Evolutionary conservation across 2,113 vertebrate genomes (phyloP), one percentile per base, ranked within the genome.

Genomic region (Leucosticte australis): DNA sequence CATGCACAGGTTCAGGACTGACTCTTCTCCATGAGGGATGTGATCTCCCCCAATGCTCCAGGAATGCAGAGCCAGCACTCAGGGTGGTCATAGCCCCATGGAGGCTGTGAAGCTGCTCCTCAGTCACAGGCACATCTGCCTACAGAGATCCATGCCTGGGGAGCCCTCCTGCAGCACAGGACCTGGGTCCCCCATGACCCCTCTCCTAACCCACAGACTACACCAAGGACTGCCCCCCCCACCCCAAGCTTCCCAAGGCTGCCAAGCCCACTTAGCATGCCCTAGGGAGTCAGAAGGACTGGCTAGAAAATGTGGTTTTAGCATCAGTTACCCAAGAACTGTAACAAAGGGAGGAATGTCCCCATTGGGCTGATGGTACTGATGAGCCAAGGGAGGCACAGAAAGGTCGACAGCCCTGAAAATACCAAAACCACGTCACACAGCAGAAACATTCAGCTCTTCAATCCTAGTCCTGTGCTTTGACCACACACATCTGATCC

Each of bases 1-100:
- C 31, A 20, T n/a, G 9, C 12, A n/a, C 1, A 4, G 7, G 44
- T n/a, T 46, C 31, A n/a, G 0, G 1, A 21, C 17, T 2, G 15
- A 39, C 28, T 37, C 49, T 59, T 52, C 31, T 71, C 47, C 68
- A 16, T 1, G 23, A 44, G 41, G 28, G n/a, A 59, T 10, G 49
- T 11, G 19, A 73, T 41, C 9, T 60, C 23, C 33, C 13, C 7
- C 19, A 30, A 39, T 0, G 7, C 22, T 31, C 7, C 26, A 10
- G 70, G 70, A 63, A 67, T 2, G 33, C 5, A 18, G 60, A 65
- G 17, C 57, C 52, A 60, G 35, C 0, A 9, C 30, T 56, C 55
- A 52, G 68, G 56, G 56, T 4, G 9, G 60, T 1, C 6, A 33
- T 28, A 70, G 37, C 47, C 35, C 35, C 2, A 0, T 2, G 52